A percentile compares a stretch with the other conserved stretches of the same genome.
phyloP scores from a whole-genome alignment of 2,888 invertebrate genomes.

The Argynnis bischoffii region DNA sequence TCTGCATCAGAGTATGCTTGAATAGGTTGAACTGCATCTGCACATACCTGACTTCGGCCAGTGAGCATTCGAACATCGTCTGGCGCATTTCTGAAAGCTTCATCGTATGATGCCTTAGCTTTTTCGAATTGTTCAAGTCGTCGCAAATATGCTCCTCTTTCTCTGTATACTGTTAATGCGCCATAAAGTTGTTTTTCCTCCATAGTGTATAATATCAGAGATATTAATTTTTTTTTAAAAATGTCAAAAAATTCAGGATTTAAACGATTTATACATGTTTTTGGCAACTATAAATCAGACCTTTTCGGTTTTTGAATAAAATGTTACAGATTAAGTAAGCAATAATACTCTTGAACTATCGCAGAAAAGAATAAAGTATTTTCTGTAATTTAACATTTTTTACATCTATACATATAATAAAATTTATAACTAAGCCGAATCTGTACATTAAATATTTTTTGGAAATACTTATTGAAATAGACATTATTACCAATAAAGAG shows the following conservation, averaged over 20 bases:
- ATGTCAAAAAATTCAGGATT: slow-evolving; percentile 1
- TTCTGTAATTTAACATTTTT: too few relatives aligned
- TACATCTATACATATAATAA: too few relatives aligned
- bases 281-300: too few relatives aligned
- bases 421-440: too few relatives aligned
- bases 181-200: slow-evolving; percentile 69
- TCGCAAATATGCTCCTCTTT: slow-evolving; percentile 68
- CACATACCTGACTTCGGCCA: slow-evolving; percentile 72
- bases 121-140: slow-evolving; percentile 75
- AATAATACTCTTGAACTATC: too few relatives aligned
- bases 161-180: slow-evolving; percentile 71
- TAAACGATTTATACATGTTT: background rate
- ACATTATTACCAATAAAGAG: too few relatives aligned
- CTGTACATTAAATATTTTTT: too few relatives aligned
- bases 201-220: slow-evolving; percentile 48
- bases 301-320: too few relatives aligned
- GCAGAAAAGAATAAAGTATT: too few relatives aligned
- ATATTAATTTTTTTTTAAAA: background rate
- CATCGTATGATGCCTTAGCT: slow-evolving; percentile 70
- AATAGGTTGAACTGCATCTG: slow-evolving; percentile 68
- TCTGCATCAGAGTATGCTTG: slow-evolving; percentile 74
- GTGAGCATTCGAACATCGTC: slow-evolving; percentile 68
- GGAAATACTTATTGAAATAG: too few relatives aligned
- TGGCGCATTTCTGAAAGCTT: slow-evolving; percentile 60
- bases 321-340: too few relatives aligned